Evolutionary conservation across 2,797 vertebrate genomes (phyloP).

Genomic region (Phalanger gymnotis): DNA sequence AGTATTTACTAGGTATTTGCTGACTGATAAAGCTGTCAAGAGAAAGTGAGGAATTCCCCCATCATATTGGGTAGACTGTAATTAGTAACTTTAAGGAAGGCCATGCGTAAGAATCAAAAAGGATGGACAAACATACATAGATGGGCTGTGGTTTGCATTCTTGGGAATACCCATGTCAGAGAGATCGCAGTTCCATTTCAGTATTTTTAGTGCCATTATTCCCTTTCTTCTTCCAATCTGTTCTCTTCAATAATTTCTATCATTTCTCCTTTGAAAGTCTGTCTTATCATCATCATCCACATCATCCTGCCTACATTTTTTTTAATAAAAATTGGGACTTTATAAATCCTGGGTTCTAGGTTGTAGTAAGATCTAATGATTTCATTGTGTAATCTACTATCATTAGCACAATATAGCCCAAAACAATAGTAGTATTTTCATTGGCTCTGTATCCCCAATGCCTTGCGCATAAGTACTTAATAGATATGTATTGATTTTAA

Average conservation of each 20-base stretch:
- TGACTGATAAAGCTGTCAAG: neutral
- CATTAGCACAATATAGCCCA: too few species aligned
- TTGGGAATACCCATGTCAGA: neutral
- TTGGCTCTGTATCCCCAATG: too few species aligned
- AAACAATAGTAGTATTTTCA: too few species aligned
- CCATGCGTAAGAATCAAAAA: neutral
- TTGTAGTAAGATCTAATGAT: too few species aligned
- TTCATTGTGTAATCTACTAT: too few species aligned
- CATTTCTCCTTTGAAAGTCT: neutral
- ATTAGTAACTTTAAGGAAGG: neutral
- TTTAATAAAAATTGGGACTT: neutral
- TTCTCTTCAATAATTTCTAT: neutral
- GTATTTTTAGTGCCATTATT: neutral
- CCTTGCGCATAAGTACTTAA: too few species aligned
- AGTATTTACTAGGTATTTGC: neutral
- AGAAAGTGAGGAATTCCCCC: neutral
- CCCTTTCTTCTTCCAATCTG: neutral
- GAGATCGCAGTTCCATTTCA: neutral
- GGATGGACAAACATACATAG: neutral
- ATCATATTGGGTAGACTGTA: neutral
- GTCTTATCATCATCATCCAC: neutral
- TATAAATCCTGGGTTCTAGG: neutral
- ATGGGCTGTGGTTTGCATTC: neutral
- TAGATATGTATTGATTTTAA: too few species aligned
- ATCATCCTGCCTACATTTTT: neutral